Conservation (phyloP, 2,797 vertebrate species). For the Erethizon dorsatum region DNA sequence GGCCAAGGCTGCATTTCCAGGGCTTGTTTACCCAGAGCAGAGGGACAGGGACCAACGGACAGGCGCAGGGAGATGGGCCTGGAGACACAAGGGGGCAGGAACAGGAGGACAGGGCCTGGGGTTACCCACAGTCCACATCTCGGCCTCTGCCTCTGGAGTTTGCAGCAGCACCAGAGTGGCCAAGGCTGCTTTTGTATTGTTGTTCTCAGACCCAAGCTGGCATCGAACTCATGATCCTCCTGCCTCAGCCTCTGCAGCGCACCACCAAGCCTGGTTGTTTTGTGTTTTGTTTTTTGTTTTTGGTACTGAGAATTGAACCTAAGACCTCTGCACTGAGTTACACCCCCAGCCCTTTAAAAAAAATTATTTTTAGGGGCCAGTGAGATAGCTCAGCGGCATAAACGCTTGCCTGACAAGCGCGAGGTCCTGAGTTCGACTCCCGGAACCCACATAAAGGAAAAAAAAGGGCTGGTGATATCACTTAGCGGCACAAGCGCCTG, state of each 20-base stretch:
- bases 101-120: background rate
- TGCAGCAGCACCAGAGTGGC: background rate
- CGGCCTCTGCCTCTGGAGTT: background rate
- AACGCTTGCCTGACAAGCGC: no score
- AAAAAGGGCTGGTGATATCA: no score
- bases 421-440: no score
- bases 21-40: conserved; percentile 70
- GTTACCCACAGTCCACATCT: background rate
- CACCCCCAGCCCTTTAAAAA: background rate
- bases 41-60: conserved; percentile 18
- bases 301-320: background rate
- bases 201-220: background rate
- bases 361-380: background rate
- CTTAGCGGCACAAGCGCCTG: no score
- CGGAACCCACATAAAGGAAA: no score
- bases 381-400: no score
- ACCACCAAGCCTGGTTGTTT: background rate
- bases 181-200: background rate
- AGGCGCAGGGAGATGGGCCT: background rate
- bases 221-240: background rate
- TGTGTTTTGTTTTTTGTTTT: background rate
- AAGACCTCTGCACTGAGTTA: background rate
- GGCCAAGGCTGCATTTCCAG: conserved; percentile 70
- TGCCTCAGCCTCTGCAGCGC: background rate
- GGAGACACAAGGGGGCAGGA: background rate